phyloP scores from a whole-genome alignment of 1,140 invertebrate genomes.

The Drosophila lowei region DNA sequence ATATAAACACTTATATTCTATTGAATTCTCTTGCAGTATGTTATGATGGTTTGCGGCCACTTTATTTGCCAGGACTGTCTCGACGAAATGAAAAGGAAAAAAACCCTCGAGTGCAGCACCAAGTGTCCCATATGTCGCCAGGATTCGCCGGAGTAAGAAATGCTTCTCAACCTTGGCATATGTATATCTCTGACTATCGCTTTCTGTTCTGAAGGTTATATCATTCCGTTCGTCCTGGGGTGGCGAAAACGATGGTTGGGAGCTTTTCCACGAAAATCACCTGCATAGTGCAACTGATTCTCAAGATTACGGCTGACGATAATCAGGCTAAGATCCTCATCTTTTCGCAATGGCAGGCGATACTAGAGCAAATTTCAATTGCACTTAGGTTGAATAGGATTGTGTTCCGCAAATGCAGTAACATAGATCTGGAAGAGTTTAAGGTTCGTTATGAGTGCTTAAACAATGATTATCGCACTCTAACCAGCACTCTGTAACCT shows the following conservation, averaged over 20 bases:
- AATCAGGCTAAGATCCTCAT: conserved; percentile 87
- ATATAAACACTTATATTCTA: not conserved
- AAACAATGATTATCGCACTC: no score
- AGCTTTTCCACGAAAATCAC: conserved; percentile 90
- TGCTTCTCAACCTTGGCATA: no score
- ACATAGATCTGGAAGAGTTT: conserved; percentile 84
- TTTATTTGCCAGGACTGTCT: conserved; percentile 70
- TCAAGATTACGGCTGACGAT: conserved; percentile 84
- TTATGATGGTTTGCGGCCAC: conserved; percentile 78
- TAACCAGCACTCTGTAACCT: not conserved
- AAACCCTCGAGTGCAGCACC: not conserved
- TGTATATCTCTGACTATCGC: no score
- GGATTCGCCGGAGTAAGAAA: conserved; percentile 61
- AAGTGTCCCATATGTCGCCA: conserved; percentile 88
- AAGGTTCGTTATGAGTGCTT: conserved; percentile 83
- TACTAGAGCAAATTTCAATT: conserved; percentile 86
- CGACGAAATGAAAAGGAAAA: conserved; percentile 42
- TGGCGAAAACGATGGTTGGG: conserved; percentile 82
- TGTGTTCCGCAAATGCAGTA: conserved; percentile 83
- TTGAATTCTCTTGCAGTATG: conserved; percentile 59
- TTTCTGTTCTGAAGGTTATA: conserved; percentile 54
- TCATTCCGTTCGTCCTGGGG: conserved; percentile 51
- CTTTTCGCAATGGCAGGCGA: conserved; percentile 89
- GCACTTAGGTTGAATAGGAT: conserved; percentile 87
- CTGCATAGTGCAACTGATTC: conserved; percentile 86